Conservation (phyloP, 1,140 invertebrate genomes). For the Triops cancriformis region DNA sequence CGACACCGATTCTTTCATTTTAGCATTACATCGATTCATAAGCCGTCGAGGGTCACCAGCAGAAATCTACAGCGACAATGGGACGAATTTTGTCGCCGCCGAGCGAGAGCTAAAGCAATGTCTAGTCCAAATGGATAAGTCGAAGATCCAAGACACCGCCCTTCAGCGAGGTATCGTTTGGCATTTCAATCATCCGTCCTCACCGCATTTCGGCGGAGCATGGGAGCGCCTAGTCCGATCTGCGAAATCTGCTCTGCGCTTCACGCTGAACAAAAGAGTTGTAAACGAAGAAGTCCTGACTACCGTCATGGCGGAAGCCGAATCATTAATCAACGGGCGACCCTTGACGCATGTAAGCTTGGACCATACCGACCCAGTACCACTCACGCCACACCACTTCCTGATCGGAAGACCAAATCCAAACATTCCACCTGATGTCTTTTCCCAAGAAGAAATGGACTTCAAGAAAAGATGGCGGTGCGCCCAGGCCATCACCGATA, state of each 20-base stretch:
- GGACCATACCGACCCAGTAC: constrained; percentile 10
- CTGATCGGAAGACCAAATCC: constrained; percentile 16
- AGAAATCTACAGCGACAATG: constrained; percentile 35
- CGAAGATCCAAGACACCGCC: constrained; percentile 19
- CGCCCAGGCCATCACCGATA: constrained; percentile 21
- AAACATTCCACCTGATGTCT: constrained; percentile 23
- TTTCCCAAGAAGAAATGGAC: constrained; percentile 16
- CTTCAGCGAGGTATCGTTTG: constrained; percentile 13
- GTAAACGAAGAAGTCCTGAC: constrained; percentile 22
- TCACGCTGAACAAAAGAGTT: constrained; percentile 23
- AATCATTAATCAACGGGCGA: constrained; percentile 2
- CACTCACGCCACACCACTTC: constrained; percentile 25
- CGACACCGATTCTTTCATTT: constrained; percentile 31
- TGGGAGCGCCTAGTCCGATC: constrained; percentile 28
- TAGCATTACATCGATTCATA: constrained; percentile 32
- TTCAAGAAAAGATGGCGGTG: constrained; percentile 23
- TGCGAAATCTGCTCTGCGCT: constrained; percentile 20
- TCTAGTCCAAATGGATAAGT: constrained; percentile 22
- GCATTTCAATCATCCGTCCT: constrained; percentile 22
- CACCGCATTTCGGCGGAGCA: constrained; percentile 24
- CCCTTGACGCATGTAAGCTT: constrained; percentile 17
- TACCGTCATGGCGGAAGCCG: constrained; percentile 16
- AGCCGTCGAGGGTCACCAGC: constrained; percentile 30
- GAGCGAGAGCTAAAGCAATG: constrained; percentile 29
- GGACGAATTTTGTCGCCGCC: constrained; percentile 34